phyloP scores from a whole-genome alignment of 2,888 invertebrate species.

The Cyclophora punctaria region DNA sequence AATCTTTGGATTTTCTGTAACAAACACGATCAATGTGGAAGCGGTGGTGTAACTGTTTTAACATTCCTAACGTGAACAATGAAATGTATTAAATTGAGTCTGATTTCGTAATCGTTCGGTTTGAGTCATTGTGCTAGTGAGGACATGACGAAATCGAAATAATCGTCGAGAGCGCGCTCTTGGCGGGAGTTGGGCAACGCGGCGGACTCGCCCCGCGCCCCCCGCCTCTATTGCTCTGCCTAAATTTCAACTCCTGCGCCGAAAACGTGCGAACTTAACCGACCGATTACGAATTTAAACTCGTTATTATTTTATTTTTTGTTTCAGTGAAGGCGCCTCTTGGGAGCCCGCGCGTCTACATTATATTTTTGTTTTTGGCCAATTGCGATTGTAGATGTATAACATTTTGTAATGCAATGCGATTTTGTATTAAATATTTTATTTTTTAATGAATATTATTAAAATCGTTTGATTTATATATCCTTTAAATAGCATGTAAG shows the following conservation, averaged over 20 bases:
- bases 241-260: constrained; percentile 47
- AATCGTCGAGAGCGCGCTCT: constrained; percentile 42
- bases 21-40: constrained; percentile 31
- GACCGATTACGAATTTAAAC: constrained; percentile 37
- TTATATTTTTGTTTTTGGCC: constrained; percentile 20
- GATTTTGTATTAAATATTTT: constrained; percentile 12
- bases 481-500: too few relatives aligned
- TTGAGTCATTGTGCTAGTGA: constrained; percentile 45
- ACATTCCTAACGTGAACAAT: not conserved
- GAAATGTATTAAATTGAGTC: not conserved
- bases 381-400: constrained; percentile 29
- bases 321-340: constrained; percentile 31
- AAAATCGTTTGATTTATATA: too few relatives aligned
- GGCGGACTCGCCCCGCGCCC: constrained; percentile 26
- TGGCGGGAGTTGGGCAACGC: constrained; percentile 65
- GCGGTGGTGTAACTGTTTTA: not conserved
- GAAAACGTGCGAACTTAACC: constrained; percentile 41
- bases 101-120: constrained; percentile 46
- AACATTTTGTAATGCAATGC: constrained; percentile 13
- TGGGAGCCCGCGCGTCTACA: constrained; percentile 12
- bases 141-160: constrained; percentile 56
- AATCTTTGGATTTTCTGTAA: constrained; percentile 70
- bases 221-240: constrained; percentile 24
- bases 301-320: constrained; percentile 28
- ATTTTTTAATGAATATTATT: too few relatives aligned